Conservation (phyloP, 2,888 invertebrate species). For the Phortica magna region DNA sequence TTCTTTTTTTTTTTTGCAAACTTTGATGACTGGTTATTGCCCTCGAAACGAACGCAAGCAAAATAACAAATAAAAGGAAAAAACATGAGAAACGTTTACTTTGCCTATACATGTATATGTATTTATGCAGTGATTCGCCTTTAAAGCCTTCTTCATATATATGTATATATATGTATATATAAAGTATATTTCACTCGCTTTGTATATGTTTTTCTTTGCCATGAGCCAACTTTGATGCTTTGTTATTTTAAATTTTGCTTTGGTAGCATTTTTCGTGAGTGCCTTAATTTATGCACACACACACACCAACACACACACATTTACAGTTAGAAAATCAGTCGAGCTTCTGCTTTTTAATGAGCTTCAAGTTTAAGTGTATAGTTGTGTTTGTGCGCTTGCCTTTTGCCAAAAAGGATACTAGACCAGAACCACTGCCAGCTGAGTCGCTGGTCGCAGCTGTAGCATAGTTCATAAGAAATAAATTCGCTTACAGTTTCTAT, state of each 20-base stretch:
- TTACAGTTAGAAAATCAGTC: constrained; percentile 38
- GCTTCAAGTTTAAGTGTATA: constrained; percentile 6
- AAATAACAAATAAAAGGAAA: not conserved
- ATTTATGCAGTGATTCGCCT: constrained; percentile 6
- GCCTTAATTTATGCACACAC: constrained; percentile 26
- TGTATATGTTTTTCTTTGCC: constrained; percentile 16
- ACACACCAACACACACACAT: constrained; percentile 34
- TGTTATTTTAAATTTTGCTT: constrained; percentile 34
- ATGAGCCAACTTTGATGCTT: constrained; percentile 34
- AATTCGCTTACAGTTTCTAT: not conserved
- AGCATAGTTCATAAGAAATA: constrained; percentile 1
- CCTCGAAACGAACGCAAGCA: not conserved
- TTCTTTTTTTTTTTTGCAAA: constrained; percentile 3
- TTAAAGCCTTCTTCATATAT: not conserved
- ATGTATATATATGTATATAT: no score
- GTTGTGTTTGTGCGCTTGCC: constrained; percentile 8
- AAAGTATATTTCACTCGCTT: not conserved
- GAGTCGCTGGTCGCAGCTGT: constrained; percentile 29
- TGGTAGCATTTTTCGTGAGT: constrained; percentile 29
- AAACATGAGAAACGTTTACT: constrained; percentile 7
- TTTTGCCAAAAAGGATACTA: not conserved
- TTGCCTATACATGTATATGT: not conserved
- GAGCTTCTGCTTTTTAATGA: constrained; percentile 34
- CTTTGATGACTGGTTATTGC: constrained; percentile 28
- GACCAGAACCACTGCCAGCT: constrained; percentile 13